Evolutionary conservation across 2,113 vertebrate species (phyloP).

Genomic region (Charadrius vociferus): DNA sequence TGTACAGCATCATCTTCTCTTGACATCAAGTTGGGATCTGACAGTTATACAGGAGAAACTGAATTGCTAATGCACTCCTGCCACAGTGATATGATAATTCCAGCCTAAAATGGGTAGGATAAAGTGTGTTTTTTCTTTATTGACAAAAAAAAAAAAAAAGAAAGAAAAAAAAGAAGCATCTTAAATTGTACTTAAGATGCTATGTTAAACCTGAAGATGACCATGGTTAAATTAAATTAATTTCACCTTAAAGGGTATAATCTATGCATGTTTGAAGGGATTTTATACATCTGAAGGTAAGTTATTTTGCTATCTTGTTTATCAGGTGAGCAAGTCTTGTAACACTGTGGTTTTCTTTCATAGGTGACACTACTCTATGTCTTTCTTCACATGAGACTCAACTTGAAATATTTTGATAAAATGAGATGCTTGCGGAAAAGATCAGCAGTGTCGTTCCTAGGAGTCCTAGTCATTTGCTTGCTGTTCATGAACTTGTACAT

Average conservation of each 20-base stretch:
- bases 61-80: not conserved
- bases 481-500: constrained; percentile 97
- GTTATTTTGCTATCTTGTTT: not conserved
- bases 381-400: constrained; percentile 78
- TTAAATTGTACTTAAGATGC: not conserved
- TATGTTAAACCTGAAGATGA: not conserved
- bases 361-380: constrained; percentile 58
- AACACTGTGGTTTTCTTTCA: constrained; percentile 34
- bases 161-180: accelerated
- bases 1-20: not conserved
- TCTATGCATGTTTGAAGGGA: not conserved
- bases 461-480: constrained; percentile 91
- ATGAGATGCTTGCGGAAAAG: constrained; percentile 98
- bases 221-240: not conserved
- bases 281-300: not conserved
- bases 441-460: constrained; percentile 92
- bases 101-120: not conserved
- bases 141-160: not conserved
- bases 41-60: not conserved
- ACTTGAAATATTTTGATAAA: constrained; percentile 91
- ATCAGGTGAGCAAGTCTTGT: not conserved
- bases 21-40: not conserved
- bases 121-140: not conserved
- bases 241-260: not conserved
- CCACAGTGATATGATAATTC: not conserved